Evolutionary conservation across 1,140 invertebrate species (phyloP).

Genomic region (Orchestia grillus): DNA sequence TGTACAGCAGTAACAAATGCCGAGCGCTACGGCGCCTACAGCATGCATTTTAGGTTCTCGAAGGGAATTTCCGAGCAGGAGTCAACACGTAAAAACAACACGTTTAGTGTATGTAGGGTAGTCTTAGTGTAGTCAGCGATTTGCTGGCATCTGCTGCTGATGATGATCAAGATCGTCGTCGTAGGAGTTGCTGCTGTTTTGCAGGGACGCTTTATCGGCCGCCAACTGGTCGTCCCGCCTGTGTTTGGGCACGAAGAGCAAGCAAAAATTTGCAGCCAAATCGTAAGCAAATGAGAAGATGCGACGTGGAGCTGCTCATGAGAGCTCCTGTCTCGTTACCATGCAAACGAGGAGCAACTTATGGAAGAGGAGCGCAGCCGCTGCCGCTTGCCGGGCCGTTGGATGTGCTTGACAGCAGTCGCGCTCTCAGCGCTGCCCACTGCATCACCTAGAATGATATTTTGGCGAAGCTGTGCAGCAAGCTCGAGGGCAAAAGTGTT

Average conservation of each 20-base stretch:
- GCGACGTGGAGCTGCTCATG: constrained; percentile 12
- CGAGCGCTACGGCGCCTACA: background rate
- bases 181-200: background rate
- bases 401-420: background rate
- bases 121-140: background rate
- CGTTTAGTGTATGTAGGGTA: too few relatives aligned
- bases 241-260: constrained; percentile 40
- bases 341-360: constrained; percentile 28
- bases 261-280: constrained; percentile 49
- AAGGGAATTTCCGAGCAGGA: background rate
- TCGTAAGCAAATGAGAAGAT: constrained; percentile 50
- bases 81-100: too few relatives aligned
- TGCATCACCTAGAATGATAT: background rate
- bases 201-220: background rate
- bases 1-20: background rate
- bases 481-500: background rate
- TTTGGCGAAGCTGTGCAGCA: background rate
- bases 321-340: constrained; percentile 31
- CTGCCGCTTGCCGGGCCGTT: background rate
- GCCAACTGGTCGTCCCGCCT: background rate
- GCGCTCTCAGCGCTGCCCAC: background rate
- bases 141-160: background rate
- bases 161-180: background rate
- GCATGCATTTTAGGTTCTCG: background rate
- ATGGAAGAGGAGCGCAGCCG: background rate